Evolutionary conservation across 2,888 invertebrate species (phyloP), one percentile per base, ranked within the genome.

Genomic region (Clunio marinus): DNA sequence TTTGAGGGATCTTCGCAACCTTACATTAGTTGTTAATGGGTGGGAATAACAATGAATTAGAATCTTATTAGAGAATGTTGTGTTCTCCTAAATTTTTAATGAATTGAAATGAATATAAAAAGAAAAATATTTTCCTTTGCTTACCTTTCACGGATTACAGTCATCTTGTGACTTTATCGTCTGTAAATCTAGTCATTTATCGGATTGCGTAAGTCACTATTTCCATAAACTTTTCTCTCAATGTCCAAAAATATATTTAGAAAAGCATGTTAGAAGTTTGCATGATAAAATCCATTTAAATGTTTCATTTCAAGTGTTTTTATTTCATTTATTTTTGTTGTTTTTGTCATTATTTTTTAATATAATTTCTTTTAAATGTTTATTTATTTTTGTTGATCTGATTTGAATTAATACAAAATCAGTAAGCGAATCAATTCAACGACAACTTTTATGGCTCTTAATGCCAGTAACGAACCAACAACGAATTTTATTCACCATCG

Each of bases 111-210:
- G n/a, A n/a, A n/a, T n/a, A 32, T 20, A 28, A 35, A 20, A 60
- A 10, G 10, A 13, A 35, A 28, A 17, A 17, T 59, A 0, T 35
- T 60, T 32, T 22, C 22, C 17, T 60, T 37, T 60, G n/a, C 27
- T n/a, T 62, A 37, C 25, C n/a, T 62, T 62, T 62, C 27, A 25
- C n/a, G n/a, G n/a, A n/a, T n/a, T 15, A 20, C 58, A 92, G 91
- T 88, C 90, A 91, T 86, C 89, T 91, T 85, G 90, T 88, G 88
- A 91, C 90, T 82, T 88, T 91, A 83, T 91, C 91, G 80, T 88
- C 91, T 82, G 91, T 91, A 85, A 91, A 91, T 87, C 88, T 91
- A 83, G 88, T 90, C 83, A 86, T 91, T 85, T 90, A 91, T 87
- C 86, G 91, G 84, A 91, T 91, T 83, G 90, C 89, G 91, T 91